A percentile compares a stretch with the other conserved stretches of the same genome.
Conservation (phyloP, 2,888 invertebrate genomes). For the Lordiphosa fenestrarum region DNA sequence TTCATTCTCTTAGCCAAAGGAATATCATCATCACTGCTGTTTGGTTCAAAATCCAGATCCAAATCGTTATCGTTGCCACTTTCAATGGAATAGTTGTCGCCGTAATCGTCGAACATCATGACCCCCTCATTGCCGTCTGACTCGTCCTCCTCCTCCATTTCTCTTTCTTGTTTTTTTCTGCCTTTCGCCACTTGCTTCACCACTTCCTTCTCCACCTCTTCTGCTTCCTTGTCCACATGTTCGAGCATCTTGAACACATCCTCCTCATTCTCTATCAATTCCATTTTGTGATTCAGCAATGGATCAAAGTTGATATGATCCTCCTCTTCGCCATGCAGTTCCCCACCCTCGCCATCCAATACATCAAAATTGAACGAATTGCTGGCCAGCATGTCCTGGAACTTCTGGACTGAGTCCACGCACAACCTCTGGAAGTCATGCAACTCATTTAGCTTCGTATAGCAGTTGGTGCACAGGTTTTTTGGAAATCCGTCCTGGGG, state of each 20-base stretch:
- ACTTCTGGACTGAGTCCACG: slow-evolving; percentile 73
- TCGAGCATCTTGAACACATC: slow-evolving; percentile 77
- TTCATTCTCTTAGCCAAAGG: slow-evolving; percentile 60
- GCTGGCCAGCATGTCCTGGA: slow-evolving; percentile 67
- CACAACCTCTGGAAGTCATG: slow-evolving; percentile 76
- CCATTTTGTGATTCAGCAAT: slow-evolving; percentile 69
- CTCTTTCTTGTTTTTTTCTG: slow-evolving; percentile 76
- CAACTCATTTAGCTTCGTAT: slow-evolving; percentile 71
- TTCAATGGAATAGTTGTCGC: slow-evolving; percentile 18
- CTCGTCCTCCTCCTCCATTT: slow-evolving; percentile 65
- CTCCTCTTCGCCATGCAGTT: slow-evolving; percentile 61
- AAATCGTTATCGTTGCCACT: slow-evolving; percentile 51
- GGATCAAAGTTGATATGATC: slow-evolving; percentile 72
- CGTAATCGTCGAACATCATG: slow-evolving; percentile 14
- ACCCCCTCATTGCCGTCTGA: slow-evolving; percentile 20
- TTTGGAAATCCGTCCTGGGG: slow-evolving; percentile 77
- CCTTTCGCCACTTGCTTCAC: slow-evolving; percentile 75
- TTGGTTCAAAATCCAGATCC: slow-evolving; percentile 52
- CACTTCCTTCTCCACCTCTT: slow-evolving; percentile 43
- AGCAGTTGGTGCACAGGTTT: slow-evolving; percentile 74
- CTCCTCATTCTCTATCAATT: slow-evolving; percentile 73
- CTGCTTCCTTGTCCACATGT: slow-evolving; percentile 65
- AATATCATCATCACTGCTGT: slow-evolving; percentile 62
- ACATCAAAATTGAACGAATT: slow-evolving; percentile 69
- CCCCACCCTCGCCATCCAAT: slow-evolving; percentile 49